Evolutionary conservation across 1,140 invertebrate genomes (phyloP), one percentile per base, ranked within the genome.

Genomic region (Eueides isabella): DNA sequence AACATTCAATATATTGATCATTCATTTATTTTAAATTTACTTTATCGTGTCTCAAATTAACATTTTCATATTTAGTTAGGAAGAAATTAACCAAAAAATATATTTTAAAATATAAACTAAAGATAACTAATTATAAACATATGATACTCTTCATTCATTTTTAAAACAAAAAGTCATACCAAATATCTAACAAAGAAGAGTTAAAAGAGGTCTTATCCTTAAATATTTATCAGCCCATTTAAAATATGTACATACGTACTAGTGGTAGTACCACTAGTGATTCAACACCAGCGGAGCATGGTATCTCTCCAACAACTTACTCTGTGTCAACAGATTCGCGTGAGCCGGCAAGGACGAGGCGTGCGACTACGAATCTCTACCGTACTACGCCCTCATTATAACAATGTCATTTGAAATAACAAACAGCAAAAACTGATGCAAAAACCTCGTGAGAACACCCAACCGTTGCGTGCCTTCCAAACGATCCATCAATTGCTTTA

Each of bases 351-450:
- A 71, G 70, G 70, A 65, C 70, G 30, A 65, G 28, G 61, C 70
- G 70, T 71, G 70, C 30, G 70, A 71, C 70, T 64, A 44, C 29
- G 61, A 71, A 71, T 71, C 61, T 33, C 62, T 55, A 55, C 48
- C 70, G 30, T 41, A 71, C 70, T 71, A 71, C 70, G 70, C 70
- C 70, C 70, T 71, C 62, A 26, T 44, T 71, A 63, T 31, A 65
- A 71, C 69, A 71, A 71, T 71, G 70, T 71, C 61, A 55, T 65
- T 71, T 65, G 26, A 28, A 68, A 68, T 33, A 65, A 29, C 31
- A 62, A 68, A 61, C 30, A 65, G 35, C 31, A 62, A 66, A 66
- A 66, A 31, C 64, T 66, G n/a, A 30, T 16, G 35, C 9, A 66
- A 66, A 35, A 55, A 55, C 48, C 9, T 55, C 64, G 64, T 35